Evolutionary conservation across 2,113 vertebrate genomes (phyloP), one percentile per base, ranked within the genome.

Genomic region (Axis porcinus): DNA sequence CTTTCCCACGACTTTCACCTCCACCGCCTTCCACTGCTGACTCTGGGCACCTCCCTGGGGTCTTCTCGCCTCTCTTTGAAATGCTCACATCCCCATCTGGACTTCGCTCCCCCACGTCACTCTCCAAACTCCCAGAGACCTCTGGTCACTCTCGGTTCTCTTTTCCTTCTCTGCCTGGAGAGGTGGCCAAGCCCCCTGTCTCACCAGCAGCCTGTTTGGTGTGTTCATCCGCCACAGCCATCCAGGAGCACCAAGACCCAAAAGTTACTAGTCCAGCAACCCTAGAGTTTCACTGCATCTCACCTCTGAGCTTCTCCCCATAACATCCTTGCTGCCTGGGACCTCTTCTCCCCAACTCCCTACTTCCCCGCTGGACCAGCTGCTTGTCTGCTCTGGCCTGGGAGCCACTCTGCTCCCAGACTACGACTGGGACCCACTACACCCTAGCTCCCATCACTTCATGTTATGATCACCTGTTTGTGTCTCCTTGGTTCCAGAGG

Each of bases 31-130:
- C 55, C 19, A 1, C 43, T 8, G 23, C 62, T 28, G 7, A 14
- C 5, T 9, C 57, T 25, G 78, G 3, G 15, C 19, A 6, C 25
- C 67, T 83, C 7, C 2, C 74, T 6, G 25, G 79, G 43, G 6
- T 55, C 17, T 54, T 27, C 36, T 62, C 1, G 7, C 57, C 50
- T 50, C 62, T 76, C 54, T 40, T 15, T 4, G 40, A 58, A 76
- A n/a, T 7, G 30, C 50, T 43, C 84, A 47, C 21, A 7, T 11
- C 7, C 9, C 3, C 15, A 6, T 14, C 13, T 5, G 40, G n/a
- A 21, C n/a, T 25, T 30, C 30, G 0, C 3, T 36, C 4, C 43
- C 19, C 10, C 33, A 40, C 1, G 0, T n/a, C 27, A 14, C 27
- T 40, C 70, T 43, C 36, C 47, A 76, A 83, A 19, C 62, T 16